These are phyloP conservation scores for Tipula confusa DNA, from an alignment of 2,888 invertebrate species.

Conservation along the genomic window DNA sequence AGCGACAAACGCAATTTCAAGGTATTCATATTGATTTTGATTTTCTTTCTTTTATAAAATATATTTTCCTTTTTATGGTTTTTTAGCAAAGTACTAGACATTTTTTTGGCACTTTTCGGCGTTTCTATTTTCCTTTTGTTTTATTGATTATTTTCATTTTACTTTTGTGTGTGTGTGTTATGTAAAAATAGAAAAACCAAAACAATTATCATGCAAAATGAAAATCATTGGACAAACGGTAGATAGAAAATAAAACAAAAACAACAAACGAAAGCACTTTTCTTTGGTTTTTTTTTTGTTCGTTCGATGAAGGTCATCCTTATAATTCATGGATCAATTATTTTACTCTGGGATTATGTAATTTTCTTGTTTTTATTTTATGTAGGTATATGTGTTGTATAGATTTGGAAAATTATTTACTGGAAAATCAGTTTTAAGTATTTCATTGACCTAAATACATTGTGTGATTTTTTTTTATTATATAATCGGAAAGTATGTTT, in stretches of 20 bases:
- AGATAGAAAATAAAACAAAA: background rate
- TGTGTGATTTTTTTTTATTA: background rate
- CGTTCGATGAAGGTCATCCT: background rate
- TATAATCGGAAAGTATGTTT: background rate
- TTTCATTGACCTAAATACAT: background rate
- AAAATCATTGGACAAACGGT: background rate
- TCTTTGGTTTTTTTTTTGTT: too few relatives aligned
- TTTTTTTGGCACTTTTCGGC: background rate
- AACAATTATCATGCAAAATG: background rate
- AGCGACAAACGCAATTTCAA: background rate
- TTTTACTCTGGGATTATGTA: background rate
- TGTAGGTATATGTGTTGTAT: too few relatives aligned
- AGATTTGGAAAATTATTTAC: background rate
- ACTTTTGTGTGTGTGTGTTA: background rate
- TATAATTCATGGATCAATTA: background rate
- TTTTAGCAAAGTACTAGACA: background rate
- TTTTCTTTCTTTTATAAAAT: too few relatives aligned
- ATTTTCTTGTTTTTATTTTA: too few relatives aligned
- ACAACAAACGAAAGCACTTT: background rate
- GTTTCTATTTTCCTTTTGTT: background rate
- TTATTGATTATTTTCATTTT: background rate
- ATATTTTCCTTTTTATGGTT: background rate
- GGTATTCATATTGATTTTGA: slow-evolving; percentile 12
- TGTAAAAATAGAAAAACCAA: background rate
- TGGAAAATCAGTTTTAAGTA: background rate